These are phyloP conservation scores for Antennarius maculatus DNA, from an alignment of 2,797 vertebrate species.

Conservation along the genomic window DNA sequence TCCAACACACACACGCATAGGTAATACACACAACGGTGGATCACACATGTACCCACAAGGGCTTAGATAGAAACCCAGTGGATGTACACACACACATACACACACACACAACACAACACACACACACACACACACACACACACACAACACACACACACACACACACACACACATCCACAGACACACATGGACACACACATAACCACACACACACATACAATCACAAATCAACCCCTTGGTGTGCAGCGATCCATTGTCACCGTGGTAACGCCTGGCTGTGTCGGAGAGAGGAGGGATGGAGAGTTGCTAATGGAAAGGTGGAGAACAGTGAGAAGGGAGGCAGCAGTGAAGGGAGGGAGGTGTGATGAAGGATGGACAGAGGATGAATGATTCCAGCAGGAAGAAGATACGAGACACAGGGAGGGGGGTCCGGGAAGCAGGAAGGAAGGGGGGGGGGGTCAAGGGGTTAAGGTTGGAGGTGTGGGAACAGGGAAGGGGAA, in stretches of 20 bases:
- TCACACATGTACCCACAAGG: slow-evolving; percentile 5
- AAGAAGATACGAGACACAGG: slow-evolving; percentile 1
- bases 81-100: not conserved
- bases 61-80: slow-evolving; percentile 5
- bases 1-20: slow-evolving; percentile 1
- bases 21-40: not conserved
- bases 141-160: slow-evolving; percentile 3
- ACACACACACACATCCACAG: slow-evolving; percentile 11
- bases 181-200: slow-evolving; percentile 6
- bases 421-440: slow-evolving; percentile 13
- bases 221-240: slow-evolving; percentile 6
- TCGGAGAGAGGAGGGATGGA: slow-evolving; percentile 66
- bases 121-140: slow-evolving; percentile 23
- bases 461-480: slow-evolving; percentile 59
- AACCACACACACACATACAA: slow-evolving; percentile 26
- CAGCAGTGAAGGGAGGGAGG: slow-evolving; percentile 4
- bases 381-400: slow-evolving; percentile 6
- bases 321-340: slow-evolving; percentile 1
- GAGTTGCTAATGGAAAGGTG: slow-evolving; percentile 24
- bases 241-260: slow-evolving; percentile 84
- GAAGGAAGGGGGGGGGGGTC: slow-evolving; percentile 20
- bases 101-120: slow-evolving; percentile 23
- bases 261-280: slow-evolving; percentile 76
- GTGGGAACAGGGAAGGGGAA: slow-evolving; percentile 50
- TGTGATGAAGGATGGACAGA: slow-evolving; percentile 20